Evolutionary conservation across 2,888 invertebrate species (phyloP), one percentile per base, ranked within the genome.

Genomic region (Thereva nobilitata): DNA sequence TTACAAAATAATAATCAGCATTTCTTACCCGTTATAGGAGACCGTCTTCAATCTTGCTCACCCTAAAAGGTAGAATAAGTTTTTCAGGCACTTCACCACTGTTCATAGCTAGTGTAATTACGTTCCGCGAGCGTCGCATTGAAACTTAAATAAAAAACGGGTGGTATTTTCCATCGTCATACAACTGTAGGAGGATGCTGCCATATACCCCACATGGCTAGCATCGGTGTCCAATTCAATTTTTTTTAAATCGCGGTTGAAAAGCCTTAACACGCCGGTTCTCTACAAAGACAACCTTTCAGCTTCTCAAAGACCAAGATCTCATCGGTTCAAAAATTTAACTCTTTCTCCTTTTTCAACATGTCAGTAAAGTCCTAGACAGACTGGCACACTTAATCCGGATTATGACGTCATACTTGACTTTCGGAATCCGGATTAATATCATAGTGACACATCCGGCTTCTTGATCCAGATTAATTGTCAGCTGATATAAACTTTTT

Each of bases 201-300:
- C 74, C 75, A n/a, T n/a, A 53, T 74, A 67, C 1, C 76, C 76
- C 0, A 72, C 23, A 10, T 70, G 35, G 57, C 74, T 74, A 3
- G 75, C 76, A 67, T 76, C 75, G 0, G 74, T 75, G 47, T 77
- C 75, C 1, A 76, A 47, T 56, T 76, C 74, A 7, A 72, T 72
- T 12, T 67, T 66, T 77, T 50, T 1, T 73, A 69, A 5, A 78
- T n/a, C n/a, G n/a, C n/a, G n/a, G n/a, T n/a, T n/a, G n/a, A n/a
- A n/a, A n/a, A n/a, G n/a, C n/a, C n/a, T n/a, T n/a, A n/a, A n/a
- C n/a, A 67, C 7, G 76, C 68, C 34, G 72, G 74, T 56, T 70
- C 12, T 23, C 47, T 56, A 3, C 49, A 38, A 41, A 71, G 45
- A 8, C 42, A 66, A 10, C 64, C 8, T 9, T 70, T 71, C 5